These are phyloP conservation scores for Probosciger aterrimus DNA, from an alignment of 2,113 vertebrate species.

Conservation along the genomic window DNA sequence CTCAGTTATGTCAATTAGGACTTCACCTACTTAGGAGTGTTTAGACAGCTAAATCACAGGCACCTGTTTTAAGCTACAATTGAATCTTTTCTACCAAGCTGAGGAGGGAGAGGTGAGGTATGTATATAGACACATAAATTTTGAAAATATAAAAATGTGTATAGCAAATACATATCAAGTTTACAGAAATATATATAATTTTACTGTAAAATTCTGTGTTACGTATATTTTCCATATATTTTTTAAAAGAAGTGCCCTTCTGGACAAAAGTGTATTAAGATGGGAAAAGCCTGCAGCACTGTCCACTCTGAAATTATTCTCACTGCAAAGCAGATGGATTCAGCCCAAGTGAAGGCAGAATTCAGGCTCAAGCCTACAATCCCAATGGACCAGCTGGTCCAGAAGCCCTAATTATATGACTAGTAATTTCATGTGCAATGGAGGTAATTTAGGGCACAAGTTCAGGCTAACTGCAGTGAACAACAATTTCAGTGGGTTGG, in stretches of 20 bases:
- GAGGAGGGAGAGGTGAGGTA: neutral
- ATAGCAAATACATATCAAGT: neutral
- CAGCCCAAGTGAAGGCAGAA: neutral
- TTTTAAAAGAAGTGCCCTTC: neutral
- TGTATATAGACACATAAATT: fast-evolving
- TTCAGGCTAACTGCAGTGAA: neutral
- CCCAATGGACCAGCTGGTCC: neutral
- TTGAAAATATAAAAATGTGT: neutral
- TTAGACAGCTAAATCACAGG: neutral
- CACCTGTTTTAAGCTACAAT: neutral
- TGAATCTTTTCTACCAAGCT: neutral
- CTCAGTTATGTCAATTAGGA: neutral
- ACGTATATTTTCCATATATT: neutral
- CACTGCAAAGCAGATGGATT: neutral
- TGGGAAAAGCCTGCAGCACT: neutral
- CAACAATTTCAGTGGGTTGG: neutral
- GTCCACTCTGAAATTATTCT: neutral
- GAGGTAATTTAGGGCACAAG: neutral
- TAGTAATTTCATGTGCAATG: neutral
- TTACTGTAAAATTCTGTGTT: neutral
- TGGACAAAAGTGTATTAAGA: neutral
- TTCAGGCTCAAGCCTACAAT: neutral
- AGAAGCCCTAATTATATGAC: neutral
- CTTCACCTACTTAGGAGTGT: neutral
- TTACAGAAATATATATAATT: neutral